Base-by-base conservation (phyloP, 2,797 vertebrate genomes). In the Alcedo atthis region DNA sequence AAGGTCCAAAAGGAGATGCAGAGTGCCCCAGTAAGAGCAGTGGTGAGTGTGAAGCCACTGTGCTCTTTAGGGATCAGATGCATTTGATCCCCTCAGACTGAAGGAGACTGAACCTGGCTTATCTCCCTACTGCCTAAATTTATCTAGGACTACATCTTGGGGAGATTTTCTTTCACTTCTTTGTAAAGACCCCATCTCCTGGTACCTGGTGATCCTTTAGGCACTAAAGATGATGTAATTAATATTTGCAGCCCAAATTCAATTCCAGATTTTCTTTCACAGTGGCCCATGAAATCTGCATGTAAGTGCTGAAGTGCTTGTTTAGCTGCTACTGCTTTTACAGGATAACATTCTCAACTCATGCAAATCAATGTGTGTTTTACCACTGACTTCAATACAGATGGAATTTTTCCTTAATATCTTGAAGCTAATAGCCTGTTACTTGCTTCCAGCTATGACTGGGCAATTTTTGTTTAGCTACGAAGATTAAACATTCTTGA, bases 381-480 rank as follows among this genome's bases (percentile, higher is more conserved):
- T 81, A 55, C 32, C 43, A 63, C 35, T 81, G 51, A 75, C 51
- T 94, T 80, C 69, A 76, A 37, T 43, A 46, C 6, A 85, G 46
- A 7, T 80, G 73, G 66, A 48, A 26, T 78, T 93, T 80, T 78
- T 78, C 45, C 32, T 62, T 78, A 51, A 63, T 53, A 15, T 45
- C 30, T 84, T 81, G 69, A 32, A 84, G 42, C 59, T 89, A 83
- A 66, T 61, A 77, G 57, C 35, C 82, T 92, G 35, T 63, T 92
- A 78, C 62, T 81, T 85, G 59, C 68, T 90, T 75, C 20, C 25
- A 55, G 64, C 79, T 82, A 78, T 94, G 71, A 89, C 63, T 71
- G 63, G 54, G 32, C 67, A 89, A 78, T 84, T 90, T 89, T 87
- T 91, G 45, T 85, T 85, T 85, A 95, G 51, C 58, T 76, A 61